Percentiles rank a stretch among this genome's conserved stretches.
Evolutionary conservation across 2,888 invertebrate species (phyloP).

Genomic region (Ennomos quercinarius): DNA sequence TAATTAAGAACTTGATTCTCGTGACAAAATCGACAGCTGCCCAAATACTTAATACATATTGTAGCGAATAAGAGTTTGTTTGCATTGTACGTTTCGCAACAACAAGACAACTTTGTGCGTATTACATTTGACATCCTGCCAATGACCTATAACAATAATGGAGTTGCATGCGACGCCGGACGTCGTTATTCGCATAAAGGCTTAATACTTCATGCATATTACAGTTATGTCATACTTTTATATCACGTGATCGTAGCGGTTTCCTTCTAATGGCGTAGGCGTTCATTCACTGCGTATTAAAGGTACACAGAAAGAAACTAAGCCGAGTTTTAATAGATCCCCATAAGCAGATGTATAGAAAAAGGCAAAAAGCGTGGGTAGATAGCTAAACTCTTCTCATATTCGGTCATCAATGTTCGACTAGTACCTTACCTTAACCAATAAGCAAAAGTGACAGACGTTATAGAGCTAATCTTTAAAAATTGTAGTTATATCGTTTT

Average conservation of each 20-base stretch:
- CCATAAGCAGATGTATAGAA: no score
- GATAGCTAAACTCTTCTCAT: no score
- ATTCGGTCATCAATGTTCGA: no score
- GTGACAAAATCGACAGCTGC: no score
- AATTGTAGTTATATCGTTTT: no score
- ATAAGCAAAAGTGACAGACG: no score
- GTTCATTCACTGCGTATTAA: constrained; percentile 22
- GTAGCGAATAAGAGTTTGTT: no score
- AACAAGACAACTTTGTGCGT: constrained; percentile 34
- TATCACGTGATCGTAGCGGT: constrained; percentile 38
- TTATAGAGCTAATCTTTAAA: no score
- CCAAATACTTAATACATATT: no score
- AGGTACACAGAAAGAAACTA: not conserved
- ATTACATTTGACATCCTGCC: constrained; percentile 67
- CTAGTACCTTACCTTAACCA: no score
- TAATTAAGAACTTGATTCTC: not conserved
- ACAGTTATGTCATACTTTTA: constrained; percentile 51
- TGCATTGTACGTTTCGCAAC: constrained; percentile 13
- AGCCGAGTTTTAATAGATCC: no score
- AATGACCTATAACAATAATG: constrained; percentile 75
- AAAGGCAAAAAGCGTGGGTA: no score
- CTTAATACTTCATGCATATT: constrained; percentile 47
- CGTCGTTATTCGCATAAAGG: constrained; percentile 43
- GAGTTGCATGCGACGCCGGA: constrained; percentile 42
- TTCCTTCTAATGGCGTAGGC: constrained; percentile 29